Percentiles rank a stretch among this genome's conserved stretches.
Evolutionary conservation across 2,797 vertebrate species (phyloP).

Genomic region (Sebastes vulpes): DNA sequence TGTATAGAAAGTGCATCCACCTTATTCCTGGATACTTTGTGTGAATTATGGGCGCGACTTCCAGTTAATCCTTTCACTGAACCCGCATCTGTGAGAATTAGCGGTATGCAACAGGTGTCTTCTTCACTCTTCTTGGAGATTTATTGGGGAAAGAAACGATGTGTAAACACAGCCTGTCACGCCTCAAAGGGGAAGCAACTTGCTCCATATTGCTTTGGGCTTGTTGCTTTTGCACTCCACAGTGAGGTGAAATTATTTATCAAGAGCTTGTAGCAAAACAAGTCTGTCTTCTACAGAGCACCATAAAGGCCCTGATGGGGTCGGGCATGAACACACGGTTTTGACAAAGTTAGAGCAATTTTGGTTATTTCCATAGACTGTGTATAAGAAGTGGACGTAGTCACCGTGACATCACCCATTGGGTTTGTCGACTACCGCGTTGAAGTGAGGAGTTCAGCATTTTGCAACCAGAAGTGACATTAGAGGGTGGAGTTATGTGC

Average conservation of each 20-base stretch:
- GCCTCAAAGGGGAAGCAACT: not conserved
- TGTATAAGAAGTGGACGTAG: no score
- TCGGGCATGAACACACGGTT: no score
- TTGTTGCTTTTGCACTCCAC: not conserved
- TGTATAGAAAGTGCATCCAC: not conserved
- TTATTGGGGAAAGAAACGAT: not conserved
- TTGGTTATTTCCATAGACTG: no score
- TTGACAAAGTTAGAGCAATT: no score
- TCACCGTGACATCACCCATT: no score
- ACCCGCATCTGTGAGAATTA: not conserved
- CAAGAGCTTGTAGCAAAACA: no score
- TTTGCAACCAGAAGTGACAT: no score
- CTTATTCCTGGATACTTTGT: not conserved
- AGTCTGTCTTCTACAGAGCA: no score
- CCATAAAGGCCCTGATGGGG: no score
- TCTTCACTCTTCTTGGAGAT: not conserved
- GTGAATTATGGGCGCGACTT: not conserved
- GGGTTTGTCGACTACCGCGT: no score
- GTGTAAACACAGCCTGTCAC: not conserved
- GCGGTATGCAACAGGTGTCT: not conserved
- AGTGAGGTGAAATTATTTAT: not conserved
- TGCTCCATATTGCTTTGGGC: not conserved
- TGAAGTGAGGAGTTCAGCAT: no score
- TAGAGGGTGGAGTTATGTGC: rapidly evolving
- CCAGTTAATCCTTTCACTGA: not conserved